Conservation (phyloP, 2,113 vertebrate species). For the Nannospalax galili region DNA sequence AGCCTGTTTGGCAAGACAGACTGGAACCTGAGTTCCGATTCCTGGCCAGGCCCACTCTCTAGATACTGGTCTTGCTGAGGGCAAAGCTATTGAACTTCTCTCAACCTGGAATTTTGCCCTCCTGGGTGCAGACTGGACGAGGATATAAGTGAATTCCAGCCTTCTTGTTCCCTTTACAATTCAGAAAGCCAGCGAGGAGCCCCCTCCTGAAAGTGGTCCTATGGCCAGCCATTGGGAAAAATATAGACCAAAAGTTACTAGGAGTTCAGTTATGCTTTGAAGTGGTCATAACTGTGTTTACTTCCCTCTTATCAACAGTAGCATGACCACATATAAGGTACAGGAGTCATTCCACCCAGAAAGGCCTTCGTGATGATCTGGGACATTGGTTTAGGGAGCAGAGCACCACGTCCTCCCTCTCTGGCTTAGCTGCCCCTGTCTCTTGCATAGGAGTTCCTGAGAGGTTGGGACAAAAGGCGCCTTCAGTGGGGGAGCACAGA, state of each 20-base stretch:
- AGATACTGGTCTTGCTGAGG: neutral
- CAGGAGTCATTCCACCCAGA: neutral
- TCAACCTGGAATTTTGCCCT: neutral
- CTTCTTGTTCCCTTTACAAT: neutral
- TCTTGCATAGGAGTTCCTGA: neutral
- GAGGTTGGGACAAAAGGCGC: neutral
- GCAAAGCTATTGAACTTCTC: neutral
- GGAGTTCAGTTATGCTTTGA: neutral
- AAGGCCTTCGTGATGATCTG: neutral
- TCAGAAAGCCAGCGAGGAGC: neutral
- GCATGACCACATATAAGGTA: neutral
- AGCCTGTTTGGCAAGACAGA: rapidly evolving
- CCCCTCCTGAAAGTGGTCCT: neutral
- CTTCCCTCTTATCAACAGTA: neutral
- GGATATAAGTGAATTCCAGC: neutral
- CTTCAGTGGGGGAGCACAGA: neutral
- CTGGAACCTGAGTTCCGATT: neutral
- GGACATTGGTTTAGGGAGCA: neutral
- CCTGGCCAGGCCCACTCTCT: neutral
- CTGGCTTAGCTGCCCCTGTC: no score
- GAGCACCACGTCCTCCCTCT: neutral
- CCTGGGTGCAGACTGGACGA: neutral
- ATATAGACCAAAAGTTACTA: neutral
- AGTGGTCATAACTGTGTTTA: neutral
- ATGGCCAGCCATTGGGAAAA: neutral